Conservation (phyloP, 1,140 invertebrate genomes). For the Stenopsyche tienmushanensis region DNA sequence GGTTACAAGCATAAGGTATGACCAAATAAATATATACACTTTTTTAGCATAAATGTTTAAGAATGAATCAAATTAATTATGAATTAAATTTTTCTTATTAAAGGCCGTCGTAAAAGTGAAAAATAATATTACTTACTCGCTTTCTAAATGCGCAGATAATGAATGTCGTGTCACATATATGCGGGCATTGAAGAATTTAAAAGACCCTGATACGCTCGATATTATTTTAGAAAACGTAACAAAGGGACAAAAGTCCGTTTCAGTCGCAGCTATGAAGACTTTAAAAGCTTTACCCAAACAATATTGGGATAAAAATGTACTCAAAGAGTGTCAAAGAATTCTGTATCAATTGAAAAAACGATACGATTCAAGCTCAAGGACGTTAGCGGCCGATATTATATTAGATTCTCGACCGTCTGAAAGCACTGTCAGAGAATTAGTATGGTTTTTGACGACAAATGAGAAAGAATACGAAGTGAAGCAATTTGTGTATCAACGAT, state of each 20-base stretch:
- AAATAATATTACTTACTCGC: conserved; percentile 53
- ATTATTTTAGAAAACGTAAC: conserved; percentile 58
- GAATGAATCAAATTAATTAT: too few relatives aligned
- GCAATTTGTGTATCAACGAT: conserved; percentile 65
- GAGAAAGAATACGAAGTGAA: conserved; percentile 66
- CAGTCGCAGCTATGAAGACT: conserved; percentile 67
- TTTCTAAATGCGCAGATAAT: conserved; percentile 58
- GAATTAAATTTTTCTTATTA: conserved; percentile 20
- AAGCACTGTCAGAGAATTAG: conserved; percentile 56
- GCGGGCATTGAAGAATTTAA: conserved; percentile 68
- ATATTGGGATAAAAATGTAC: conserved; percentile 53
- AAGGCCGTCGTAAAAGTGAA: conserved; percentile 54
- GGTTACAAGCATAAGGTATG: conserved; percentile 42
- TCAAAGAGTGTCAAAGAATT: conserved; percentile 56
- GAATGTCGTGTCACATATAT: conserved; percentile 63
- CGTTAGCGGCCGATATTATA: conserved; percentile 72
- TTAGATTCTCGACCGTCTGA: conserved; percentile 60
- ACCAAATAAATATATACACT: background rate
- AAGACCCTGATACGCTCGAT: conserved; percentile 58
- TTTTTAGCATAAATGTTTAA: too few relatives aligned
- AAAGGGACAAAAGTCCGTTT: conserved; percentile 55
- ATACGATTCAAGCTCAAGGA: conserved; percentile 71
- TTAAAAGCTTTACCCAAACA: conserved; percentile 57
- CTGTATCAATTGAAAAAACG: conserved; percentile 65
- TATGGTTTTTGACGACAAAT: conserved; percentile 56